phyloP scores from a whole-genome alignment of 2,797 vertebrate genomes.

The Agapornis canus region DNA sequence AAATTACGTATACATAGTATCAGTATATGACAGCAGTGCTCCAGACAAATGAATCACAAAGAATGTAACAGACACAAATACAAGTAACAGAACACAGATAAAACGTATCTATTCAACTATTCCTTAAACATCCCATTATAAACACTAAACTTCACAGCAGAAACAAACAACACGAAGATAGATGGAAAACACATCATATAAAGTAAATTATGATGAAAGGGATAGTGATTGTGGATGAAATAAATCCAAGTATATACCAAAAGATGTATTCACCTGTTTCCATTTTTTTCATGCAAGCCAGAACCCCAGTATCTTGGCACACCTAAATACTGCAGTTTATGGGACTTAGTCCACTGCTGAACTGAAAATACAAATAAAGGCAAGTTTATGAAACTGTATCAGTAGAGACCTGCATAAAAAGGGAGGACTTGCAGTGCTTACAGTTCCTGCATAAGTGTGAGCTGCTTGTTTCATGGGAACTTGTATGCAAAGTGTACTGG shows the following conservation, averaged over 20 bases:
- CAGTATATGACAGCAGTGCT: not conserved
- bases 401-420: not conserved
- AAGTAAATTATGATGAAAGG: not conserved
- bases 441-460: not conserved
- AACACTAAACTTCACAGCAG: not conserved
- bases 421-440: not conserved
- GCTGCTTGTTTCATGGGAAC: not conserved
- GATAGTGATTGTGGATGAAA: not conserved
- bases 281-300: slow-evolving; percentile 89
- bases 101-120: not conserved
- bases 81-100: not conserved
- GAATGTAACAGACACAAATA: not conserved
- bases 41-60: not conserved
- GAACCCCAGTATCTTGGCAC: slow-evolving; percentile 96
- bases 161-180: not conserved
- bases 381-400: not conserved
- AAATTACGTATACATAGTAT: not conserved
- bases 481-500: not conserved
- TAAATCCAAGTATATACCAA: not conserved
- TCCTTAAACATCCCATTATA: not conserved
- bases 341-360: slow-evolving; percentile 88
- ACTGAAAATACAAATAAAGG: slow-evolving; percentile 82
- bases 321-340: slow-evolving; percentile 88
- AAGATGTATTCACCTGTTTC: slow-evolving; percentile 82
- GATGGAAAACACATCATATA: not conserved